Conservation (phyloP, 2,888 invertebrate species). For the Cosmorhoe ocellata region DNA sequence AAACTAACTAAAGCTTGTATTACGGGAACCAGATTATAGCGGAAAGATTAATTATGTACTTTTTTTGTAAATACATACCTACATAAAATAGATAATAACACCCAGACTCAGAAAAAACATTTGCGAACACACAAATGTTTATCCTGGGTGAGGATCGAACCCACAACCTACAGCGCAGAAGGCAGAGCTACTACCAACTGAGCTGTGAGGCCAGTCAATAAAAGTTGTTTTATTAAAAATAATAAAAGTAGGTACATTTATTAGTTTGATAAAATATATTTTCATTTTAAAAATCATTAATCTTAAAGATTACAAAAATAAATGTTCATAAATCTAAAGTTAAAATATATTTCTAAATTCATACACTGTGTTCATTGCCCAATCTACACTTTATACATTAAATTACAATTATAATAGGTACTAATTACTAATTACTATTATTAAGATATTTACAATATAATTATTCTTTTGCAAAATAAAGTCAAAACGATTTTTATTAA, state of each 20-base stretch:
- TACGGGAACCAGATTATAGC: too few species aligned
- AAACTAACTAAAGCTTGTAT: too few species aligned
- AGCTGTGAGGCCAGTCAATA: too few species aligned
- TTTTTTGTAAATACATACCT: too few species aligned
- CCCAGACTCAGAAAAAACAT: too few species aligned
- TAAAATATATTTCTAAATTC: constrained; percentile 45
- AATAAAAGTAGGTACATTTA: constrained; percentile 7
- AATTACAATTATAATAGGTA: constrained; percentile 20
- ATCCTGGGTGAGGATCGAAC: too few species aligned
- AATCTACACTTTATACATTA: constrained; percentile 30
- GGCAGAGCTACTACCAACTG: too few species aligned
- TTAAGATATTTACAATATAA: constrained; percentile 53
- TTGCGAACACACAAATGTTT: too few species aligned
- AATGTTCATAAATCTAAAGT: constrained; percentile 46
- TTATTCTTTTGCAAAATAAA: constrained; percentile 14
- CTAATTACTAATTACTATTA: constrained; percentile 47
- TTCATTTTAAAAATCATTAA: constrained; percentile 65
- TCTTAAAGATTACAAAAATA: constrained; percentile 76
- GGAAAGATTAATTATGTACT: too few species aligned
- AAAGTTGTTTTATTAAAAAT: too few species aligned
- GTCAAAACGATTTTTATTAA: constrained; percentile 52
- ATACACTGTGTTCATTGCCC: constrained; percentile 49
- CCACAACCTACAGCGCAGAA: too few species aligned
- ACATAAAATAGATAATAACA: too few species aligned
- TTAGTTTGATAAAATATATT: constrained; percentile 59